Base-by-base conservation (phyloP, 2,888 invertebrate genomes). In the Temnothorax unifasciatus region DNA sequence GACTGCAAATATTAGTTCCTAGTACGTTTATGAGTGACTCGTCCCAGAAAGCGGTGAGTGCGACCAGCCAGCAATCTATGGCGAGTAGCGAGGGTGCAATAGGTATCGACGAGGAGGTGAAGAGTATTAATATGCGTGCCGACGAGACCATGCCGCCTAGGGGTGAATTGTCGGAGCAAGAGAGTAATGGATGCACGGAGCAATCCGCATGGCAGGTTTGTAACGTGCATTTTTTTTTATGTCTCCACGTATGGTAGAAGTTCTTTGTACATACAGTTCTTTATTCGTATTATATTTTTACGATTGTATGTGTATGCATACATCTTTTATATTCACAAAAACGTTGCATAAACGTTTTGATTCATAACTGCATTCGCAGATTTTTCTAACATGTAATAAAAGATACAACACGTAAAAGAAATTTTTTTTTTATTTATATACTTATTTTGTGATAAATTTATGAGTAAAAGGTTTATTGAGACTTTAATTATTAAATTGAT, bases 131-230 rank as follows among this genome's bases (percentile, higher is more conserved):
- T 93, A 98, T 98, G 92, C 96, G 97, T 90, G 97, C 98, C 0
- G 98, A 98, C 92, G 98, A 98, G 94, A 96, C 97, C 88, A 98
- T 98, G 98, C 98, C 98, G 54, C 97, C 98, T 0, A 96, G 97
- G 86, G 98, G 98, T 0, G 98, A 98, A 95, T 96, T 98, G 61
- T 98, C 98, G 18, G 98, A 98, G 21, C 98, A 98, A 94, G 98
- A 98, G 93, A 98, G 98, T 95, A 97, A 97, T 92, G 98, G 97
- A 15, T 97, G 97, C 90, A 97, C 97, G 93, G 98, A 98, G 90
- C 96, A 96, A 21, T 96, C 97, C 2, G 97, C 97, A 96, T 97
- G 96, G 94, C 96, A 97, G 95, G 97, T 97, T 95, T 95, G 95
- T 91, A 52, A 87, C 3, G n/a, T 41, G 29, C 25, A 18, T 64